Base-by-base conservation (phyloP, 2,113 vertebrate species). In the Prinia subflava region DNA sequence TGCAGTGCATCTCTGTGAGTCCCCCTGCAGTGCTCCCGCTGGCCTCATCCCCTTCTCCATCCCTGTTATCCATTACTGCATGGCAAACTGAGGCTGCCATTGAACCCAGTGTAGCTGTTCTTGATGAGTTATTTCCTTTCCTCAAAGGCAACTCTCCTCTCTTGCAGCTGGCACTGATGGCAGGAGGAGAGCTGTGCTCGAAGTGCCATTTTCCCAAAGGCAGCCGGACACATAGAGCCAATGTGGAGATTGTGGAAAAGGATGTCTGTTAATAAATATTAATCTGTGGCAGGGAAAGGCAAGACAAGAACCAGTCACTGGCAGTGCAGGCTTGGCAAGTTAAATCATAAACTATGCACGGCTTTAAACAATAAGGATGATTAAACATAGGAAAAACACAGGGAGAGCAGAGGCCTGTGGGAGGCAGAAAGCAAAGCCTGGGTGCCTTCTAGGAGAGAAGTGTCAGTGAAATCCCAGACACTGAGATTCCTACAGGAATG, bases 291-390 rank as follows among this genome's bases (percentile, higher is more conserved):
- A 81, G 80, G 73, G 83, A 89, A 96, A 94, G 88, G 65, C 85
- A 96, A 95, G 93, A 90, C 85, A 67, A 83, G 94, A 94, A 95
- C 15, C 76, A 81, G 92, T 44, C 75, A 70, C 92, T 75, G 65
- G 96, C 52, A 86, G 47, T 49, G 71, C 93, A 93, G 94, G 93
- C 88, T 90, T 70, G 86, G 57, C 94, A 6, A 89, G 95, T 96
- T 81, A 62, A 89, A 90, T 81, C 59, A 95, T 93, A 75, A 96
- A 92, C 76, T 80, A 95, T 96, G 95, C 89, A 91, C 0, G 0
- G 83, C 91, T 95, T 84, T 95, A 81, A 84, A 95, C 96, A 95
- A 89, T 94, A 57, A 90, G 83, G 83, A 92, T 93, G 88, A 90
- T 94, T 94, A 96, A 94, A 93, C 90, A 87, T n/a, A 94, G 90